Evolutionary conservation across 2,797 vertebrate genomes (phyloP), one percentile per base, ranked within the genome.

Genomic region (Enteromius radiatus): DNA sequence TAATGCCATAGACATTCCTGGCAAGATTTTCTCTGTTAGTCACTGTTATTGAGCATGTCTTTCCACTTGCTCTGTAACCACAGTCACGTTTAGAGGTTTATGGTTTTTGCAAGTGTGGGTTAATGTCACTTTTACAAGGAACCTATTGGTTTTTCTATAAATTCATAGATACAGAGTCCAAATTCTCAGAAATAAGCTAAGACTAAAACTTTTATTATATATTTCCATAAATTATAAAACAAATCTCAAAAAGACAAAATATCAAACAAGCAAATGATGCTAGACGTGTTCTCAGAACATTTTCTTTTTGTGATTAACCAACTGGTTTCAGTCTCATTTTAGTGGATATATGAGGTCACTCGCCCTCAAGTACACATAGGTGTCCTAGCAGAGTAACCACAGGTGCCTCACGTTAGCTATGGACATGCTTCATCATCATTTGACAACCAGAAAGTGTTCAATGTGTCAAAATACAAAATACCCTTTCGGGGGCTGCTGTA

Each of bases 21-120:
- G 75, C n/a, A n/a, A 10, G 15, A 23, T 74, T 21, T n/a, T 15
- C 33, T 64, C n/a, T 56, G 12, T 38, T 80, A 17, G 21, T 45
- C 54, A 71, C 3, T 23, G 4, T 74, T 82, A 45, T 56, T 68
- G 45, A 85, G 59, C 70, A 45, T 63, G 49, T 78, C 21, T 73
- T 56, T 78, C 67, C 74, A 74, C 36, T 82, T 78, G 70, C 59
- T 41, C 41, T 81, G 41, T 87, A 84, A 78, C 70, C 80, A 87
- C 47, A 23, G 80, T 65, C 56, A 87, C 56, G 19, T 52, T n/a
- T 41, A 64, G 56, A 70, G 54, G 76, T 70, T 77, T 80, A 80
- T 83, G 81, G 77, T 45, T 84, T 84, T 77, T 77, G 23, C 26
- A 56, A 79, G 59, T 70, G 36, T 82, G 65, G 21, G 59, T 78